Conservation (phyloP, 2,113 vertebrate species). For the Hippopotamus amphibius region DNA sequence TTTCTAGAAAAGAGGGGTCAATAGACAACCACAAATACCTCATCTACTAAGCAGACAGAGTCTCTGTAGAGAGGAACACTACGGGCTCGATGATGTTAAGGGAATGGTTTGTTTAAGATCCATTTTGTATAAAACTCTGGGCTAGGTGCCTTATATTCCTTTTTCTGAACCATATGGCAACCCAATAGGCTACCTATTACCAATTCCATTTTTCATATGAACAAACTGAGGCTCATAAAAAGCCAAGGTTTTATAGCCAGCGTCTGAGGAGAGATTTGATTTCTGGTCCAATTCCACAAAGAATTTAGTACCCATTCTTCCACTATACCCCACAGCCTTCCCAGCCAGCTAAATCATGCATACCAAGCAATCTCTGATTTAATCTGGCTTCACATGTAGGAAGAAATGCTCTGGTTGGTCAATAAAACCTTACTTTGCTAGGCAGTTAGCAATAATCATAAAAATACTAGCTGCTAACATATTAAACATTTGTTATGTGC, state of each 20-base stretch:
- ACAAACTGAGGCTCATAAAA: neutral
- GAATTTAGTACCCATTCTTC: neutral
- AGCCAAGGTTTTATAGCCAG: neutral
- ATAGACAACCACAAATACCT: neutral
- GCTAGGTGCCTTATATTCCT: neutral
- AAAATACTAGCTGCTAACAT: neutral
- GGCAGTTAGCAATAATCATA: neutral
- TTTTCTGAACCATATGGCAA: neutral
- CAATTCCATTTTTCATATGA: neutral
- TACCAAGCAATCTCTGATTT: neutral
- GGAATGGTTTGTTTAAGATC: neutral
- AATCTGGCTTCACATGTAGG: neutral
- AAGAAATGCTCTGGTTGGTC: neutral
- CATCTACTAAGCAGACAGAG: neutral
- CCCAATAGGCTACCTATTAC: neutral
- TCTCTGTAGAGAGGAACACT: neutral
- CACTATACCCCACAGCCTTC: neutral
- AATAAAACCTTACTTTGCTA: neutral
- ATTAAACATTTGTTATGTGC: neutral
- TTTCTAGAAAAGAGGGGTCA: neutral
- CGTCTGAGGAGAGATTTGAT: neutral
- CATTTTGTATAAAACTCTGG: neutral
- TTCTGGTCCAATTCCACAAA: neutral
- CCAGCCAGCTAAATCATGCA: neutral
- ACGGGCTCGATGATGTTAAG: neutral